These are phyloP conservation scores for Diloba caeruleocephala DNA, from an alignment of 2,888 invertebrate species.

Conservation along the genomic window DNA sequence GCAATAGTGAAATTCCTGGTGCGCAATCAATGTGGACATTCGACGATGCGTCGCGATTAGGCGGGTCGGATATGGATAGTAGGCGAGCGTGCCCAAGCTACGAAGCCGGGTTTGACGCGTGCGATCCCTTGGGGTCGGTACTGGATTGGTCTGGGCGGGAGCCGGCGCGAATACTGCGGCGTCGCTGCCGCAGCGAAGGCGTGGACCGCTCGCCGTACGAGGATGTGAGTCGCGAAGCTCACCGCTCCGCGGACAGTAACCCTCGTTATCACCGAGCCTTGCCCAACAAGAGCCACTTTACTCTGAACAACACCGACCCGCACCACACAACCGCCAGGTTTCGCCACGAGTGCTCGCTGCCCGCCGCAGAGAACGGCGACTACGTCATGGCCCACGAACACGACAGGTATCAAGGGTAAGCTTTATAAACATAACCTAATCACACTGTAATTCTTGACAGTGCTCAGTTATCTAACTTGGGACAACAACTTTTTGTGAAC, in stretches of 20 bases:
- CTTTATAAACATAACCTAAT: conserved; percentile 65
- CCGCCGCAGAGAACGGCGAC: conserved; percentile 83
- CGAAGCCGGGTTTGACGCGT: conserved; percentile 84
- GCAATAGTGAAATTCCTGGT: conserved; percentile 77
- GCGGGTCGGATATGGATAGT: conserved; percentile 83
- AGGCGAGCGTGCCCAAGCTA: conserved; percentile 82
- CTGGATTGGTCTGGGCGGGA: conserved; percentile 79
- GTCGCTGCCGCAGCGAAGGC: conserved; percentile 86
- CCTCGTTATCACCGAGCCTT: conserved; percentile 68
- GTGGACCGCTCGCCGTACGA: conserved; percentile 85
- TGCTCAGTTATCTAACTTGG: conserved; percentile 30
- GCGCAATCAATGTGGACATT: conserved; percentile 79
- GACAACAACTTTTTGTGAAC: conserved; percentile 11
- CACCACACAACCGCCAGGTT: conserved; percentile 64
- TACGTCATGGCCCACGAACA: conserved; percentile 81
- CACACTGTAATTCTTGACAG: conserved; percentile 28
- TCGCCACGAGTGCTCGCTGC: conserved; percentile 78
- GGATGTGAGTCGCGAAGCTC: conserved; percentile 76
- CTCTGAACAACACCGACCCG: conserved; percentile 75
- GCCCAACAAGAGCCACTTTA: conserved; percentile 80
- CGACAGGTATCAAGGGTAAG: conserved; percentile 75
- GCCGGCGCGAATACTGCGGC: conserved; percentile 81
- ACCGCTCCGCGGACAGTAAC: conserved; percentile 70
- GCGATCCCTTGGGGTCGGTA: conserved; percentile 80
- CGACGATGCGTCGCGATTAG: conserved; percentile 80